Conservation (phyloP, 2,888 invertebrate species). For the Pecten maximus region DNA sequence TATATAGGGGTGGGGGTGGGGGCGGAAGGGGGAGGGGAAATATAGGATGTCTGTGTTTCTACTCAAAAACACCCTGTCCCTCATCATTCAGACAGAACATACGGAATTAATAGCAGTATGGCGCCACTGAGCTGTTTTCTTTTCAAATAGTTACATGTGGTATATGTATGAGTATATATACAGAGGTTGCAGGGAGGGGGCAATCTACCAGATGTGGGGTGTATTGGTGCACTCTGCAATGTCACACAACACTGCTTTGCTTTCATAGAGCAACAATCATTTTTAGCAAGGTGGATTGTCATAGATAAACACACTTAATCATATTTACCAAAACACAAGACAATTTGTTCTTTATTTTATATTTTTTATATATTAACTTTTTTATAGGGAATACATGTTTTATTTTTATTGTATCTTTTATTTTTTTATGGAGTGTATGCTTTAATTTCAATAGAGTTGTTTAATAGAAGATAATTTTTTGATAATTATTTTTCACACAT, state of each 20-base stretch:
- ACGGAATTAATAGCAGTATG: slow-evolving; percentile 50
- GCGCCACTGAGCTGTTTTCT: slow-evolving; percentile 53
- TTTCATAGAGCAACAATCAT: background rate
- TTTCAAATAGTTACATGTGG: slow-evolving; percentile 53
- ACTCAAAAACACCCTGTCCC: slow-evolving; percentile 27
- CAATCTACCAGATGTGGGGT: background rate
- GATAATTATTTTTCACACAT: no score
- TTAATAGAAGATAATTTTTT: no score
- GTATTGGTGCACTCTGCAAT: background rate
- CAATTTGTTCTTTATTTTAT: background rate
- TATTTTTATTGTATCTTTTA: background rate
- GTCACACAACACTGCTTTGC: slow-evolving; percentile 12
- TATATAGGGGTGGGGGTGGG: background rate
- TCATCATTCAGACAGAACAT: slow-evolving; percentile 37
- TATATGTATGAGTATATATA: slow-evolving; percentile 45
- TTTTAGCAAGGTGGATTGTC: background rate
- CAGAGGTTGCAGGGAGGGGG: slow-evolving; percentile 2
- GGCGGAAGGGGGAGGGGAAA: slow-evolving; percentile 8
- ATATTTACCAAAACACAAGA: background rate
- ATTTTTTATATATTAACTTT: no score
- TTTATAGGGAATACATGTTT: no score
- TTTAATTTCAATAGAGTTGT: no score
- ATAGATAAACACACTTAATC: background rate
- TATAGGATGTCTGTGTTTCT: background rate
- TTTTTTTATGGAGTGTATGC: background rate